Percentiles rank a stretch among this genome's conserved stretches.
Evolutionary conservation across 2,113 vertebrate species (phyloP).

Genomic region (Prolemur simus): DNA sequence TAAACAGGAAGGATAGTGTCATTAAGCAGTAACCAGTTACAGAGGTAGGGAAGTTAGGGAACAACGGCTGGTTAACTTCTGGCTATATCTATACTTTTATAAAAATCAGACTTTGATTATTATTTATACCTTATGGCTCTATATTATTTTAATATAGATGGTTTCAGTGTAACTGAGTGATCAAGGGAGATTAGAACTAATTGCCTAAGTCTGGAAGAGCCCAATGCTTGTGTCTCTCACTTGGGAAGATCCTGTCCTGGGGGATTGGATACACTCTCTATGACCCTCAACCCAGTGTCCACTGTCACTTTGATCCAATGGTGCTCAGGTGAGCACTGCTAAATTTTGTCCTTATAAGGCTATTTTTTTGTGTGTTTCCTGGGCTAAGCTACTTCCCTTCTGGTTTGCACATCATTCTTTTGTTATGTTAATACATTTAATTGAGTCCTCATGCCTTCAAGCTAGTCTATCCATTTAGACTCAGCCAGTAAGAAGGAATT

Average conservation of each 20-base stretch:
- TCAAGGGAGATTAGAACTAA: neutral
- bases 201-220: neutral
- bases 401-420: neutral
- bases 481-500: neutral
- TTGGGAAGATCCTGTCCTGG: neutral
- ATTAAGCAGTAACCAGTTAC: no score
- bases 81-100: no score
- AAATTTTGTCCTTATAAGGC: neutral
- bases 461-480: conserved; percentile 5
- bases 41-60: no score
- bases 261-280: no score
- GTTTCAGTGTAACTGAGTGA: neutral
- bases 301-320: no score
- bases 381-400: neutral
- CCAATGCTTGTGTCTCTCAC: neutral
- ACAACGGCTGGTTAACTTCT: no score
- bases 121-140: no score
- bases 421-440: conserved; percentile 28
- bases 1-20: neutral
- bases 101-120: no score
- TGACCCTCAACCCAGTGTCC: neutral
- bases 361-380: neutral
- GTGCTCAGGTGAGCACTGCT: neutral
- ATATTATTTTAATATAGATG: no score
- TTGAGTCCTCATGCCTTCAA: neutral